These are phyloP conservation scores for Anguilla obscura DNA, from an alignment of 2,797 vertebrate genomes.

Conservation along the genomic window DNA sequence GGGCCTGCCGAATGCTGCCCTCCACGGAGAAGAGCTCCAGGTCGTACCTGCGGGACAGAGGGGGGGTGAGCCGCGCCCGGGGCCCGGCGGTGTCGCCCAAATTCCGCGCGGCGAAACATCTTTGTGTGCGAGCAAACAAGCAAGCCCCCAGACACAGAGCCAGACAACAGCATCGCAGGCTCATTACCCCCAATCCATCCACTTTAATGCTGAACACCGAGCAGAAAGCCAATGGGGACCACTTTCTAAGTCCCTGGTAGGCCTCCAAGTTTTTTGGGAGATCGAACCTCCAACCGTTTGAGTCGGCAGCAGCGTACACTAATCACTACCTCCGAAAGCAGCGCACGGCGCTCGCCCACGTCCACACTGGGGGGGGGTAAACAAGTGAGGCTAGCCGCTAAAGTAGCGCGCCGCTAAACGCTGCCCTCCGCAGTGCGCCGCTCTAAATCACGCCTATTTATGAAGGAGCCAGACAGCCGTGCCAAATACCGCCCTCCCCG, in stretches of 20 bases:
- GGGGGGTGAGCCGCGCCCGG: background rate
- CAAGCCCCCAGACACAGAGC: background rate
- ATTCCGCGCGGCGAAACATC: background rate
- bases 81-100: background rate
- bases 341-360: background rate
- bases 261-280: background rate
- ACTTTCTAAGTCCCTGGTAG: background rate
- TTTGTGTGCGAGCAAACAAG: background rate
- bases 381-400: background rate
- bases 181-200: background rate
- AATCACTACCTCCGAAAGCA: background rate
- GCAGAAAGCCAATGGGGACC: background rate
- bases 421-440: background rate
- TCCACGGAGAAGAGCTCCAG: conserved; percentile 81
- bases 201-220: background rate
- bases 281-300: background rate
- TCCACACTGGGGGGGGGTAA: background rate
- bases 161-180: background rate
- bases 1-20: conserved; percentile 84
- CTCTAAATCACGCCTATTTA: conserved; percentile 19
- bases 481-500: background rate
- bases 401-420: background rate
- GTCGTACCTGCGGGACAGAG: conserved; percentile 71
- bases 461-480: background rate
- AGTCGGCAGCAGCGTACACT: background rate